phyloP scores from a whole-genome alignment of 35 echinoderm and acorn worm species.

The Strongylocentrotus purpuratus region DNA sequence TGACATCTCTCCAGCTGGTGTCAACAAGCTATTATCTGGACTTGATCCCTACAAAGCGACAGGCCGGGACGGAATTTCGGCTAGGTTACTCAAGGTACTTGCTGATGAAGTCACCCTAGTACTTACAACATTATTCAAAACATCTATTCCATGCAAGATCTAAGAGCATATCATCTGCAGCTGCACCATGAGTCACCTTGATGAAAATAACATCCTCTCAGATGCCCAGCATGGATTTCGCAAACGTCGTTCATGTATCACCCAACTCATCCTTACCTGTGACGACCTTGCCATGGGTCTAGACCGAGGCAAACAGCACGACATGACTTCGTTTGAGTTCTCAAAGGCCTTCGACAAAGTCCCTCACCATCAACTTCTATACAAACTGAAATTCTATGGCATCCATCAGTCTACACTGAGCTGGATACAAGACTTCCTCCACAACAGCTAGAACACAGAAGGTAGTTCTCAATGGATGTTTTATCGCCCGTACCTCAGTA shows the following conservation, averaged over 20 bases:
- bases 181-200: slow-evolving; percentile 32
- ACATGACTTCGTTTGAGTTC: slow-evolving; percentile 45
- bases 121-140: slow-evolving; percentile 8
- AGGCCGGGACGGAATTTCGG: neutral
- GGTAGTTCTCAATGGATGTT: no score
- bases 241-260: no score
- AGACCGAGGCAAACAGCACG: neutral
- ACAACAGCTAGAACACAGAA: no score
- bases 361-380: neutral
- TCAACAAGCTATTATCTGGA: no score
- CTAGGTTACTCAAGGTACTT: no score
- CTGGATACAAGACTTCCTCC: neutral
- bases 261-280: slow-evolving; percentile 43
- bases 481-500: no score
- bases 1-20: no score
- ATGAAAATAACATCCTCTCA: slow-evolving; percentile 31
- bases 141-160: slow-evolving; percentile 47
- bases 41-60: neutral
- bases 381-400: no score
- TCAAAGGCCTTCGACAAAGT: neutral
- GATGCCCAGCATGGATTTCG: slow-evolving; percentile 51
- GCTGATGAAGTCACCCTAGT: neutral
- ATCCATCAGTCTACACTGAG: no score
- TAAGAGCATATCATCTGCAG: slow-evolving; percentile 45
- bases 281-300: slow-evolving; percentile 55